phyloP scores from a whole-genome alignment of 2,888 invertebrate genomes.

The Xylocampa areola region DNA sequence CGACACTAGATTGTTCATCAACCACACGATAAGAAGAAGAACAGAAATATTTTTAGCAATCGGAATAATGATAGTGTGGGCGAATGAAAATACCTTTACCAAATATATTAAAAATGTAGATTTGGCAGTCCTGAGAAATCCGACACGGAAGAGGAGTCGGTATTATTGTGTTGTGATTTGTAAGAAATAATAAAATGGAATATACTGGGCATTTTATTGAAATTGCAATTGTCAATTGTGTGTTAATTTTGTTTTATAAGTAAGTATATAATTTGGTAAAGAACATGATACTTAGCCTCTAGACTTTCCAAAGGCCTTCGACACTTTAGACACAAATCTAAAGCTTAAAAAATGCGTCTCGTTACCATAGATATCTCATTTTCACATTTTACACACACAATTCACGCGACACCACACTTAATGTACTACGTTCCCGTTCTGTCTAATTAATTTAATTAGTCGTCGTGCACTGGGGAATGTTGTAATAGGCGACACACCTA shows the following conservation, averaged over 20 bases:
- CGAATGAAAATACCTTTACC: background rate
- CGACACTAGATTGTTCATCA: no score
- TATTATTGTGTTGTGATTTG: background rate
- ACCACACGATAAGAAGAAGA: no score
- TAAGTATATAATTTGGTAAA: slow-evolving; percentile 2
- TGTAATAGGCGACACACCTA: slow-evolving; percentile 69
- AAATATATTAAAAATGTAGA: background rate
- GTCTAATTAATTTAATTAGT: slow-evolving; percentile 80
- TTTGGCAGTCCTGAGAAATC: background rate
- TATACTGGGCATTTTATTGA: background rate
- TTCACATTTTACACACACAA: slow-evolving; percentile 55
- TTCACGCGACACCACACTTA: slow-evolving; percentile 61
- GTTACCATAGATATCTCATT: slow-evolving; percentile 48
- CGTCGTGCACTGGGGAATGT: slow-evolving; percentile 66
- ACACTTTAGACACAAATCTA: background rate
- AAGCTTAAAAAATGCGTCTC: slow-evolving; percentile 30
- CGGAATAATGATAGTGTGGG: background rate
- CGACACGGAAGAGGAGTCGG: background rate
- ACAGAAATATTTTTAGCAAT: no score
- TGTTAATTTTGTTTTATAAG: background rate
- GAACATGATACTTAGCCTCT: background rate
- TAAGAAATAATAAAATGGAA: no score
- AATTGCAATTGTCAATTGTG: background rate
- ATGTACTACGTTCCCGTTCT: slow-evolving; percentile 69
- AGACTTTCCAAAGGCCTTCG: slow-evolving; percentile 38